These are phyloP conservation scores for Caenorhabditis remanei DNA, from an alignment of 1,140 invertebrate species.

Conservation along the genomic window DNA sequence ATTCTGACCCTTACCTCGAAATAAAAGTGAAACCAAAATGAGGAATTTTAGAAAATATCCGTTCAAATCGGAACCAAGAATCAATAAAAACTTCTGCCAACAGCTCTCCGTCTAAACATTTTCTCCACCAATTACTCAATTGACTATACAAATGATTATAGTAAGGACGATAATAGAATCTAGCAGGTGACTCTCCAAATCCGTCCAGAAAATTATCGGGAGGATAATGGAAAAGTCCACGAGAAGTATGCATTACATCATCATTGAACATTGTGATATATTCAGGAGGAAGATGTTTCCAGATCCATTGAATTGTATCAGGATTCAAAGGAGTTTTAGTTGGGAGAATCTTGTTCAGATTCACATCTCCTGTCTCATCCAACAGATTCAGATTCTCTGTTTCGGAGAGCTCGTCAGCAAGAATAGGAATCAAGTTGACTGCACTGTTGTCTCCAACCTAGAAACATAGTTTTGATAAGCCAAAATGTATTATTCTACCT, in stretches of 20 bases:
- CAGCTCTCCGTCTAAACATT: constrained; percentile 51
- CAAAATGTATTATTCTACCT: background rate
- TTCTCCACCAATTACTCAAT: constrained; percentile 47
- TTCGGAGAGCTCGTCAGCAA: constrained; percentile 24
- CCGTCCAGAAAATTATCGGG: constrained; percentile 26
- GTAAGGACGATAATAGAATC: constrained; percentile 47
- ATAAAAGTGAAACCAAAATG: constrained; percentile 54
- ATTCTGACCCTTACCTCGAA: constrained; percentile 4
- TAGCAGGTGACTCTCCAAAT: constrained; percentile 23
- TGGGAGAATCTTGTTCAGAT: constrained; percentile 54
- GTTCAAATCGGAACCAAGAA: constrained; percentile 42
- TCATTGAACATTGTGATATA: constrained; percentile 59
- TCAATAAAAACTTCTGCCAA: constrained; percentile 30
- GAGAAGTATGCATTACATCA: constrained; percentile 54
- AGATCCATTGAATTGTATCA: constrained; percentile 45
- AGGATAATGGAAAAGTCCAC: constrained; percentile 63
- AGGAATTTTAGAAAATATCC: background rate
- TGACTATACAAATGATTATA: constrained; percentile 53
- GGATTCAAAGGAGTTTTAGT: constrained; percentile 2
- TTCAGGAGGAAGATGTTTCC: constrained; percentile 32
- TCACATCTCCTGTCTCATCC: constrained; percentile 38
- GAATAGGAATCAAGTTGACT: constrained; percentile 30
- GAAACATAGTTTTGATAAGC: background rate
- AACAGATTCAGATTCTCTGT: background rate
- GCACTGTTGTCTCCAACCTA: constrained; percentile 57